phyloP scores from a whole-genome alignment of 2,797 vertebrate species.

The Nannoperca obscura region DNA sequence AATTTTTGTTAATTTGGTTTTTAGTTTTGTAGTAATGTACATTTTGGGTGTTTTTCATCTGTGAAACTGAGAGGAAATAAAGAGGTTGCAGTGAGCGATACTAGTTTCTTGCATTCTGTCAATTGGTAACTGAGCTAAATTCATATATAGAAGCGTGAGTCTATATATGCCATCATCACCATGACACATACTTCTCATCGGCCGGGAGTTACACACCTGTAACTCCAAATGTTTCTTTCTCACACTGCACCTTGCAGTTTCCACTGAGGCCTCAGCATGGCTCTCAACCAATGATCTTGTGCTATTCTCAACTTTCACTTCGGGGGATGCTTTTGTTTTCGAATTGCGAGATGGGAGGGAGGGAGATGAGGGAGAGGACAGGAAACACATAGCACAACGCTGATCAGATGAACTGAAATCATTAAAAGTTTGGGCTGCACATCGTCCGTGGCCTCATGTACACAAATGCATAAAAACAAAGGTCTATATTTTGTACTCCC shows the following conservation, averaged over 20 bases:
- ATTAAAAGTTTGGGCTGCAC: conserved; percentile 19
- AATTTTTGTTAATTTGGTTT: conserved; percentile 15
- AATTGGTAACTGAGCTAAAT: conserved; percentile 53
- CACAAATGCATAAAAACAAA: conserved; percentile 6
- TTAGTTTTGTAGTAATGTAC: conserved; percentile 15
- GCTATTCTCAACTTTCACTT: conserved; percentile 82
- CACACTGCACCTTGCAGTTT: conserved; percentile 82
- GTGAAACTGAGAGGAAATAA: conserved; percentile 85
- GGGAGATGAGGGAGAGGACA: conserved; percentile 69
- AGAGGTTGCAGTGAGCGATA: conserved; percentile 67
- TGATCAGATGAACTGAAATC: conserved; percentile 60
- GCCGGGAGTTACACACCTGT: conserved; percentile 85
- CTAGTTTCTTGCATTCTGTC: conserved; percentile 66
- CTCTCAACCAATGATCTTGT: conserved; percentile 77
- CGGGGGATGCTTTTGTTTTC: conserved; percentile 76
- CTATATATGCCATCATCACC: conserved; percentile 85
- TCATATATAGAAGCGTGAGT: conserved; percentile 86
- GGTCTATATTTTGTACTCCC: background rate
- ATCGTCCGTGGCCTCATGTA: background rate
- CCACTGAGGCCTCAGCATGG: conserved; percentile 78
- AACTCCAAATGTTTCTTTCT: conserved; percentile 81
- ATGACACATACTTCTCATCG: conserved; percentile 74
- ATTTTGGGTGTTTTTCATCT: conserved; percentile 9
- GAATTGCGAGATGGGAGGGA: conserved; percentile 53
- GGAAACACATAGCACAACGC: conserved; percentile 61